Evolutionary conservation across 2,888 invertebrate genomes (phyloP).

Genomic region (Pristionchus arcanus): DNA sequence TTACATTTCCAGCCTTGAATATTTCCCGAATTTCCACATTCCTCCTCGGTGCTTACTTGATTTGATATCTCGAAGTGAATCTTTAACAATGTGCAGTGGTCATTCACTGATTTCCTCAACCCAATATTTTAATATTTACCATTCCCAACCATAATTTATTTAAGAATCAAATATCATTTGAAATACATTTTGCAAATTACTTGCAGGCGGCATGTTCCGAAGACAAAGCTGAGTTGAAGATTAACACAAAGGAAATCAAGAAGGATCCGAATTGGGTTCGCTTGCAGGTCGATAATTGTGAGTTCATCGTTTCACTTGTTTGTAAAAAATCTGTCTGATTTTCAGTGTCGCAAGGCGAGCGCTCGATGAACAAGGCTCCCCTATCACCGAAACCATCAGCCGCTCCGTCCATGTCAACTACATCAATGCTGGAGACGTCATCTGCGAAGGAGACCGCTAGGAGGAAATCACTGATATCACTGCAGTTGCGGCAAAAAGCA

Average conservation of each 20-base stretch:
- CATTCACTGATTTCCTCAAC: no score
- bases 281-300: conserved; percentile 74
- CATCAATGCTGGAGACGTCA: conserved; percentile 74
- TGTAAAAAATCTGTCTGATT: background rate
- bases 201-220: conserved; percentile 64
- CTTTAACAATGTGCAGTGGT: no score
- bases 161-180: no score
- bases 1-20: no score
- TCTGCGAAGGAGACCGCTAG: conserved; percentile 71
- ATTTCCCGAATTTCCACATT: no score
- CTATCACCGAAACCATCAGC: conserved; percentile 79
- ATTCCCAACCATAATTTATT: no score
- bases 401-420: conserved; percentile 76
- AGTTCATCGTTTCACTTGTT: background rate
- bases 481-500: conserved; percentile 74
- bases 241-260: conserved; percentile 45
- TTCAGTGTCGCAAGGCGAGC: conserved; percentile 72
- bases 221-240: conserved; percentile 60
- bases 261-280: conserved; percentile 61
- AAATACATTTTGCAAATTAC: background rate
- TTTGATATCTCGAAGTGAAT: no score
- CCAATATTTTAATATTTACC: no score
- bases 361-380: conserved; percentile 72
- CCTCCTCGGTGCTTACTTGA: no score
- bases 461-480: conserved; percentile 75